These are phyloP conservation scores for Drosophila kuntzei DNA, from an alignment of 2,888 invertebrate species.

Conservation along the genomic window DNA sequence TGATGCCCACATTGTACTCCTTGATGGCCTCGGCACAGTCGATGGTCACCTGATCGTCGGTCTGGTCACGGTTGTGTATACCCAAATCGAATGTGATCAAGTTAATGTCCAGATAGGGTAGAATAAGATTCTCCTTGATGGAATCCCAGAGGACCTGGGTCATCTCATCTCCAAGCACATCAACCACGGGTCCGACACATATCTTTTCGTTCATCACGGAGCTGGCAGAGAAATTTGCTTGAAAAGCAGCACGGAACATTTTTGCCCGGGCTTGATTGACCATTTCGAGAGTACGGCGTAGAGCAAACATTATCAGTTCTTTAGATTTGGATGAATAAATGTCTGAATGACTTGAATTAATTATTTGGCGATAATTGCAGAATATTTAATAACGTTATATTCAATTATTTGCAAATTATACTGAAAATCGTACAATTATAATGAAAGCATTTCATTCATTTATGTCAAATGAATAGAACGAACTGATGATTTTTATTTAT, in stretches of 20 bases:
- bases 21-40: slow-evolving; percentile 98
- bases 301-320: slow-evolving; percentile 54
- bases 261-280: slow-evolving; percentile 31
- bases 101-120: slow-evolving; percentile 98
- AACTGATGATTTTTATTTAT: not conserved
- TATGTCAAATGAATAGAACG: not conserved
- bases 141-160: slow-evolving; percentile 99
- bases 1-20: slow-evolving; percentile 99
- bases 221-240: slow-evolving; percentile 61
- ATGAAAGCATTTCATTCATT: not conserved
- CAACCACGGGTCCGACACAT: slow-evolving; percentile 94
- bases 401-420: not conserved
- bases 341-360: not conserved
- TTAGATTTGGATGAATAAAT: slow-evolving; percentile 40
- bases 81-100: slow-evolving; percentile 97
- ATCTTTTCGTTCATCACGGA: slow-evolving; percentile 87
- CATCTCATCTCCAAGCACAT: slow-evolving; percentile 97
- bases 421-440: not conserved
- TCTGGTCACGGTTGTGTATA: slow-evolving; percentile 96
- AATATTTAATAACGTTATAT: not conserved
- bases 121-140: slow-evolving; percentile 98
- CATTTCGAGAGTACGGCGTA: slow-evolving; percentile 59
- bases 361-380: not conserved
- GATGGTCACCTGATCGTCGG: slow-evolving; percentile 97
- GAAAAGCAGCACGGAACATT: slow-evolving; percentile 45